phyloP scores from a whole-genome alignment of 2,797 vertebrate species.

The Halcyon chelicuti region DNA sequence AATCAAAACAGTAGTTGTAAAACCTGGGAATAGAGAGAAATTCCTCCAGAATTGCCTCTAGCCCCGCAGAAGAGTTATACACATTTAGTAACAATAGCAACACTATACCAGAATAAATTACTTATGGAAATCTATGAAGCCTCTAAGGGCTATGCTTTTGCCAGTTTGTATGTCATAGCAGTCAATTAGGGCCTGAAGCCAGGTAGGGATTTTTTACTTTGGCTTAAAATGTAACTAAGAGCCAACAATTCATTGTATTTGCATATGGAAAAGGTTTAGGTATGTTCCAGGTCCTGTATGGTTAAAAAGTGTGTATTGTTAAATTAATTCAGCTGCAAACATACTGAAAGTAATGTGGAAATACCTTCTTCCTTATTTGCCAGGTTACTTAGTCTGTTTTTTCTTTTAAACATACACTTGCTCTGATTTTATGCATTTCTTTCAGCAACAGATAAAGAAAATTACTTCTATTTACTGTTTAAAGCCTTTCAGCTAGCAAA shows the following conservation, averaged over 20 bases:
- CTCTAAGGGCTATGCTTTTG: background rate
- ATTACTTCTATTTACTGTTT: conserved; percentile 20
- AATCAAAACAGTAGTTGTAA: background rate
- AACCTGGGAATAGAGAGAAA: background rate
- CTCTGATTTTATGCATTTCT: conserved; percentile 4
- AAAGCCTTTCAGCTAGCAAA: conserved; percentile 19
- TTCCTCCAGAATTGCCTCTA: background rate
- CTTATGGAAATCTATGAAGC: background rate
- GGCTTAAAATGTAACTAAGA: conserved; percentile 18
- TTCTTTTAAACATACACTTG: background rate
- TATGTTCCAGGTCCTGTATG: background rate
- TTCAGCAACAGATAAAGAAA: background rate
- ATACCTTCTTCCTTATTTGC: conserved; percentile 41
- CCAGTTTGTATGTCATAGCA: background rate
- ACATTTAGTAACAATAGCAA: background rate
- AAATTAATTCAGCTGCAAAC: conserved; percentile 16
- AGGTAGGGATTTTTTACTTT: background rate
- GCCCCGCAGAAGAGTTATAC: background rate
- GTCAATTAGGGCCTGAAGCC: background rate
- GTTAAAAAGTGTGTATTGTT: conserved; percentile 1
- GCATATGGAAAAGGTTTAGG: background rate
- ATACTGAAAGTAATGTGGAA: background rate
- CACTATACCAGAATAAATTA: background rate
- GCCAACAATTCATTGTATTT: background rate
- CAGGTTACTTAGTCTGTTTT: conserved; percentile 1